Evolutionary conservation across 2,888 invertebrate species (phyloP).

Genomic region (Eumacrocentrus americanus): DNA sequence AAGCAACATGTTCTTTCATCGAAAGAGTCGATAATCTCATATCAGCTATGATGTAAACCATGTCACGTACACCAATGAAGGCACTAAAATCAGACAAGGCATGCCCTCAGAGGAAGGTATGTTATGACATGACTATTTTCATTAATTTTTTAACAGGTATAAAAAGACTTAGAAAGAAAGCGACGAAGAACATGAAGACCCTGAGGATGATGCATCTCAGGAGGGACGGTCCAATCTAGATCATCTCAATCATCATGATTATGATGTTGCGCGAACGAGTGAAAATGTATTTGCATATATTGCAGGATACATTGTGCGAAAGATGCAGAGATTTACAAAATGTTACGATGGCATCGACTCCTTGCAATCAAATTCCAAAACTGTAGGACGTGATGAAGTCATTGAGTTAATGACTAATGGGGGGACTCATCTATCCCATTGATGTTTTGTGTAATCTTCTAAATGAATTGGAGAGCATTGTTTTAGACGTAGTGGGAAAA

Average conservation of each 20-base stretch:
- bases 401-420: slow-evolving; percentile 23
- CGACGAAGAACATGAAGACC: background rate
- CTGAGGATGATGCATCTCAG: background rate
- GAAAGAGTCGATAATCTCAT: slow-evolving; percentile 28
- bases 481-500: slow-evolving; percentile 24
- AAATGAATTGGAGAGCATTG: slow-evolving; percentile 20
- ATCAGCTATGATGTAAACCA: slow-evolving; percentile 33
- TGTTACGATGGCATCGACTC: slow-evolving; percentile 22
- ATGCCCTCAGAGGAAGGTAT: slow-evolving; percentile 27
- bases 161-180: background rate
- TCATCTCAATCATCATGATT: slow-evolving; percentile 20
- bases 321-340: slow-evolving; percentile 18
- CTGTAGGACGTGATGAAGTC: slow-evolving; percentile 21
- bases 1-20: slow-evolving; percentile 29
- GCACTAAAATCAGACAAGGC: slow-evolving; percentile 26
- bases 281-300: slow-evolving; percentile 29
- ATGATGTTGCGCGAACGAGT: slow-evolving; percentile 27
- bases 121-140: too few relatives aligned
- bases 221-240: background rate
- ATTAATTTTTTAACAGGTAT: too few relatives aligned
- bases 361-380: slow-evolving; percentile 10
- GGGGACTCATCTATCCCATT: slow-evolving; percentile 26
- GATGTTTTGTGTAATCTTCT: slow-evolving; percentile 27
- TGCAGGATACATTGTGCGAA: slow-evolving; percentile 32
- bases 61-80: slow-evolving; percentile 29